Conservation (phyloP, 2,797 vertebrate species). For the Erethizon dorsatum region DNA sequence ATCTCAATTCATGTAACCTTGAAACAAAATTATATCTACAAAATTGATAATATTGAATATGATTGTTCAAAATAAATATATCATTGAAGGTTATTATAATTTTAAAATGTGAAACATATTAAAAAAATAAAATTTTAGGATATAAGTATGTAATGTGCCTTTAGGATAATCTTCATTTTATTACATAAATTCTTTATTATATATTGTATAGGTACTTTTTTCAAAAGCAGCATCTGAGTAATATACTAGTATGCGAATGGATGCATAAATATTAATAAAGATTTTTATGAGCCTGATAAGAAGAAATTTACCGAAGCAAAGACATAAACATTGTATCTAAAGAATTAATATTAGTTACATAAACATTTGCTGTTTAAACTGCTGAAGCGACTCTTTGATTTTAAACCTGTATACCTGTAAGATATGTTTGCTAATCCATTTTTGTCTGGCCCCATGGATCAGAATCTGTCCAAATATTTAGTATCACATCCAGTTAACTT, state of each 20-base stretch:
- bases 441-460: rapidly evolving
- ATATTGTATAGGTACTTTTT: neutral
- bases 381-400: neutral
- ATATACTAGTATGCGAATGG: neutral
- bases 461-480: neutral
- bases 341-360: neutral
- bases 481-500: neutral
- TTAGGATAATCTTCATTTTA: neutral
- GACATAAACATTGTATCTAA: neutral
- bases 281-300: neutral
- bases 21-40: neutral
- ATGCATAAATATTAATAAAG: neutral
- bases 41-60: neutral
- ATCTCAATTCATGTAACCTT: neutral
- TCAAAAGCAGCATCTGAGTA: neutral
- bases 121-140: neutral
- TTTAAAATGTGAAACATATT: neutral
- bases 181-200: neutral
- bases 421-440: neutral
- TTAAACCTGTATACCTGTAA: neutral
- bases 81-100: neutral
- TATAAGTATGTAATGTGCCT: neutral
- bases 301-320: neutral
- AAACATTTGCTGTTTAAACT: neutral
- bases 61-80: neutral